A percentile compares a stretch with the other conserved stretches of the same genome.
Conservation (phyloP, 2,888 invertebrate species). For the Agrochola lychnidis region DNA sequence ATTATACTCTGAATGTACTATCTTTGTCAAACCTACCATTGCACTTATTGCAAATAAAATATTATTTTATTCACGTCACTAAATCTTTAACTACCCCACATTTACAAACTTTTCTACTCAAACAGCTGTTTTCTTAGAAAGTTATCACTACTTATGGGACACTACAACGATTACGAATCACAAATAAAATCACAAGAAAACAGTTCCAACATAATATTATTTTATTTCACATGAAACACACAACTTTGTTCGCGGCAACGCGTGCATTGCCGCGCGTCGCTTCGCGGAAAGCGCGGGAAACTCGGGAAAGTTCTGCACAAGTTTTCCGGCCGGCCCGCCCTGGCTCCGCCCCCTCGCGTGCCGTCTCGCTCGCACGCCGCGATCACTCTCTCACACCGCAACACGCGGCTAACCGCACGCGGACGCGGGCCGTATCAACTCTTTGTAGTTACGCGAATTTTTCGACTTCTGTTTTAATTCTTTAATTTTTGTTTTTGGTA, state of each 20-base stretch:
- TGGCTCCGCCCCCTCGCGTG: constrained; percentile 74
- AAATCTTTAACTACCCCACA: background rate
- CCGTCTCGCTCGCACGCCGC: constrained; percentile 70
- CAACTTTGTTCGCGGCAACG: constrained; percentile 14
- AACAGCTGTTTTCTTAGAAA: background rate
- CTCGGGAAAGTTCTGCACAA: constrained; percentile 79
- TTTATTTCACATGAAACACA: constrained; percentile 16
- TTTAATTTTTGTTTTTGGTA: constrained; percentile 41
- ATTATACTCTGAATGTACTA: background rate
- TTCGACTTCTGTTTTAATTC: constrained; percentile 63
- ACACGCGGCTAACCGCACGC: constrained; percentile 84
- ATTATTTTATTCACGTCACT: background rate
- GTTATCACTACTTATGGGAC: background rate
- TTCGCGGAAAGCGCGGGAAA: constrained; percentile 86
- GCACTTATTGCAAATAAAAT: background rate
- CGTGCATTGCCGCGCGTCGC: constrained; percentile 48
- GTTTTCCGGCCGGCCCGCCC: constrained; percentile 80
- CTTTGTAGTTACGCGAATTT: constrained; percentile 54
- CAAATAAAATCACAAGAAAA: constrained; percentile 33
- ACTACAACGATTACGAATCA: background rate
- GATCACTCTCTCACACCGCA: constrained; percentile 75
- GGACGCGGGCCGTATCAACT: constrained; percentile 72
- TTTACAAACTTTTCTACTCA: no score
- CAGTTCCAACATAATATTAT: constrained; percentile 17
- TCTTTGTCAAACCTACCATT: background rate